Percentiles rank a stretch among this genome's conserved stretches.
Evolutionary conservation across 2,888 invertebrate genomes (phyloP).

Genomic region (Acrobasis suavella): DNA sequence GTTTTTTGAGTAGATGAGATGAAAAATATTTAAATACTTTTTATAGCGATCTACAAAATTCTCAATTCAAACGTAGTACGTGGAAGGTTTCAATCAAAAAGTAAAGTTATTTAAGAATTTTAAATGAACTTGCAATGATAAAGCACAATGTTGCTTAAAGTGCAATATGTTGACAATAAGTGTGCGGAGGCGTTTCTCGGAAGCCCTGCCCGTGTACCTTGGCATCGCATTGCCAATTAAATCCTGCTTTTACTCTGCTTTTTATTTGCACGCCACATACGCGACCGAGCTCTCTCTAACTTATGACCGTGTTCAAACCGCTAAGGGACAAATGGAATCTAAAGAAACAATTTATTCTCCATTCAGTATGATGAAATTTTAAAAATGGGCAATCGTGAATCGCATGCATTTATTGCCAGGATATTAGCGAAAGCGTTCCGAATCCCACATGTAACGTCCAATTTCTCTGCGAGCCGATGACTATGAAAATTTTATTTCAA

Average conservation of each 20-base stretch:
- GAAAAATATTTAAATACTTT: too few species aligned
- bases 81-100: not conserved
- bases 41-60: too few species aligned
- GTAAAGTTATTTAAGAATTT: slow-evolving; percentile 15
- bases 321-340: slow-evolving; percentile 35
- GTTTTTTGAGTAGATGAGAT: too few species aligned
- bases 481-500: slow-evolving; percentile 55
- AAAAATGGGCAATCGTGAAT: slow-evolving; percentile 22
- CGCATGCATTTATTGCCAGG: slow-evolving; percentile 37
- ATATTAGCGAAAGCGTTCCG: slow-evolving; percentile 47
- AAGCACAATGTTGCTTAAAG: slow-evolving; percentile 37
- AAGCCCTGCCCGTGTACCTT: slow-evolving; percentile 49
- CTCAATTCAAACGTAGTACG: too few species aligned
- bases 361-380: slow-evolving; percentile 7
- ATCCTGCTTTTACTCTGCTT: slow-evolving; percentile 47
- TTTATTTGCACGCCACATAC: slow-evolving; percentile 51
- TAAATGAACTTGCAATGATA: slow-evolving; percentile 30
- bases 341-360: slow-evolving; percentile 16
- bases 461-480: slow-evolving; percentile 35
- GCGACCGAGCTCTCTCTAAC: slow-evolving; percentile 42
- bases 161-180: slow-evolving; percentile 39
- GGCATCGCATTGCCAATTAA: slow-evolving; percentile 60
- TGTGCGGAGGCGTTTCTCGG: slow-evolving; percentile 46
- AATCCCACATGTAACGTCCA: slow-evolving; percentile 35
- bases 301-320: slow-evolving; percentile 36